These are phyloP conservation scores for Tinea semifulvella DNA, from an alignment of 2,888 invertebrate genomes.

Conservation along the genomic window DNA sequence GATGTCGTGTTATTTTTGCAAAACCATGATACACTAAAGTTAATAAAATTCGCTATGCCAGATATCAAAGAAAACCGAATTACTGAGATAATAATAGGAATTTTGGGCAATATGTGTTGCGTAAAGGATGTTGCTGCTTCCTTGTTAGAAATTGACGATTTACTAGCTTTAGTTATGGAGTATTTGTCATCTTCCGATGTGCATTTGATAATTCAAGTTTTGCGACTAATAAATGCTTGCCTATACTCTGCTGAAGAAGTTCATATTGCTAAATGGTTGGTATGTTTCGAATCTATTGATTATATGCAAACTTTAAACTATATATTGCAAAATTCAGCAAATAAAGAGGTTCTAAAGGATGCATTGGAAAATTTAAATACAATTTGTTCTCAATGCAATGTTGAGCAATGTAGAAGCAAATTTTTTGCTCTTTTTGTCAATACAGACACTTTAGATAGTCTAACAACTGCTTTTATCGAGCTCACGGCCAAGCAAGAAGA, in stretches of 20 bases:
- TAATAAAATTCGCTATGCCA: conserved; percentile 67
- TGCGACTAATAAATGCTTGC: conserved; percentile 72
- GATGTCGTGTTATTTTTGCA: conserved; percentile 78
- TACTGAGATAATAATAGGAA: conserved; percentile 84
- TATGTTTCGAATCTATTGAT: conserved; percentile 48
- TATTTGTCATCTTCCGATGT: conserved; percentile 72
- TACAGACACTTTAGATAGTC: conserved; percentile 36
- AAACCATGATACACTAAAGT: conserved; percentile 71
- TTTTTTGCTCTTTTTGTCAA: conserved; percentile 45
- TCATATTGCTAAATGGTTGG: conserved; percentile 54
- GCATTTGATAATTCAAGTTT: conserved; percentile 75
- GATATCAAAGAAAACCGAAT: conserved; percentile 70
- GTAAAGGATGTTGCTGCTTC: conserved; percentile 66
- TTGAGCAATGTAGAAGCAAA: conserved; percentile 31
- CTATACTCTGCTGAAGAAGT: conserved; percentile 46
- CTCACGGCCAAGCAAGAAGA: conserved; percentile 35
- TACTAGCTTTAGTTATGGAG: conserved; percentile 65
- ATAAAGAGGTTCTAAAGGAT: conserved; percentile 64
- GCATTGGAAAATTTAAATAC: conserved; percentile 70
- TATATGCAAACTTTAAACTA: conserved; percentile 71
- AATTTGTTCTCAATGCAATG: conserved; percentile 52
- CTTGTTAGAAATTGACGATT: conserved; percentile 63
- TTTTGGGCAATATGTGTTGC: conserved; percentile 85
- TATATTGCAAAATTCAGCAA: conserved; percentile 78
- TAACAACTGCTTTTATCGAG: conserved; percentile 40